Evolutionary conservation across 2,888 invertebrate genomes (phyloP).

Genomic region (Drosophila formosana): DNA sequence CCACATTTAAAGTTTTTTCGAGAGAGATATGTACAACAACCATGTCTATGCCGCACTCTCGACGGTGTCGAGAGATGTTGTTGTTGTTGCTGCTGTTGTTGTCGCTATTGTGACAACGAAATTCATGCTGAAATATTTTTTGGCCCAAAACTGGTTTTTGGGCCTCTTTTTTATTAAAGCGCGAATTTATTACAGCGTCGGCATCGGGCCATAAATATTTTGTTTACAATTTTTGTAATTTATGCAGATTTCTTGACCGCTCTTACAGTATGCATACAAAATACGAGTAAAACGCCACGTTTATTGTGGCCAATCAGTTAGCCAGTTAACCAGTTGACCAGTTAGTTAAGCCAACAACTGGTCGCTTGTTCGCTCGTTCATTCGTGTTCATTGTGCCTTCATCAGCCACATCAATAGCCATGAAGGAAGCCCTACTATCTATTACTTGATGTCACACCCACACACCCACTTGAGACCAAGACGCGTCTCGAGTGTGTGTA

Average conservation of each 20-base stretch:
- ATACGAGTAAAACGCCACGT: constrained; percentile 58
- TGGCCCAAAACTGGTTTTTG: constrained; percentile 65
- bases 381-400: constrained; percentile 42
- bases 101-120: constrained; percentile 71
- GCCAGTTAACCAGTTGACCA: constrained; percentile 39
- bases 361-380: constrained; percentile 33
- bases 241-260: constrained; percentile 74
- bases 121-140: constrained; percentile 80
- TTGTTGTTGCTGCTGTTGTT: constrained; percentile 31
- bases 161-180: constrained; percentile 63
- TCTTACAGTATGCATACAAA: constrained; percentile 53
- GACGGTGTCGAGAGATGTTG: constrained; percentile 18
- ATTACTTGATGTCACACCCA: constrained; percentile 62
- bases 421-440: constrained; percentile 79
- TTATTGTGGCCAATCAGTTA: constrained; percentile 70
- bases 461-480: constrained; percentile 11
- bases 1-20: constrained; percentile 32
- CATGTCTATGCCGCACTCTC: constrained; percentile 28
- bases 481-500: neutral
- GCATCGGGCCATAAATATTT: constrained; percentile 78
- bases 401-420: constrained; percentile 54
- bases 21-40: constrained; percentile 18
- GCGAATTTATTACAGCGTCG: constrained; percentile 78
- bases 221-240: constrained; percentile 81
- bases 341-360: constrained; percentile 55